Percentiles rank a stretch among this genome's conserved stretches.
These are phyloP conservation scores for Anagrus nilaparvatae DNA, from an alignment of 1,140 invertebrate species.

Conservation along the genomic window DNA sequence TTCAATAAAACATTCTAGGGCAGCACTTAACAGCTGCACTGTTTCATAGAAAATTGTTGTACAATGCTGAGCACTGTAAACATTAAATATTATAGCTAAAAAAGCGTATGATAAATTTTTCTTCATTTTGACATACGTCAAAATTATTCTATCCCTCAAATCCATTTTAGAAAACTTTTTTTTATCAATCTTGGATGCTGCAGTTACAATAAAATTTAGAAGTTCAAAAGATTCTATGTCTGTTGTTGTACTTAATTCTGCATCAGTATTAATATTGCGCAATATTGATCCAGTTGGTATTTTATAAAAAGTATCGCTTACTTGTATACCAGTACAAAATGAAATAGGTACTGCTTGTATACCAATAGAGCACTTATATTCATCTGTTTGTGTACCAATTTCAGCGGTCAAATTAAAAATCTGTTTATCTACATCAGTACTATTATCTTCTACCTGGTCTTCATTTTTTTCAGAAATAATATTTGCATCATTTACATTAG, in stretches of 20 bases:
- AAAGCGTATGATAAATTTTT: conserved; percentile 2
- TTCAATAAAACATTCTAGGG: not conserved
- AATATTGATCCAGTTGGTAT: not conserved
- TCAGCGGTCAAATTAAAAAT: too few relatives aligned
- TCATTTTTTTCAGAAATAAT: too few relatives aligned
- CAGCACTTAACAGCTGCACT: not conserved
- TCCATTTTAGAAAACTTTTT: not conserved
- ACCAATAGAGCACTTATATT: too few relatives aligned
- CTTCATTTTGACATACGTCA: conserved; percentile 11
- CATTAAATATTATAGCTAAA: not conserved
- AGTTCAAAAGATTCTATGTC: not conserved
- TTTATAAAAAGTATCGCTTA: not conserved
- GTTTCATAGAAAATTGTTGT: conserved; percentile 4
- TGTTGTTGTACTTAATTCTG: conserved; percentile 1
- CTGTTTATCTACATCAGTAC: too few relatives aligned
- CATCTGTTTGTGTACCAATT: too few relatives aligned
- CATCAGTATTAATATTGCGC: not conserved
- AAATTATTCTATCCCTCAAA: conserved; percentile 3
- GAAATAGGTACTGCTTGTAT: too few relatives aligned
- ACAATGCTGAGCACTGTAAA: not conserved
- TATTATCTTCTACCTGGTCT: too few relatives aligned
- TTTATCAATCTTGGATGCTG: not conserved
- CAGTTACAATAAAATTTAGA: not conserved
- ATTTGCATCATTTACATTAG: too few relatives aligned
- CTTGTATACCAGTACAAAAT: not conserved